Percentiles rank a stretch among this genome's conserved stretches.
Conservation (phyloP, 2,113 vertebrate genomes). For the Scomber scombrus region DNA sequence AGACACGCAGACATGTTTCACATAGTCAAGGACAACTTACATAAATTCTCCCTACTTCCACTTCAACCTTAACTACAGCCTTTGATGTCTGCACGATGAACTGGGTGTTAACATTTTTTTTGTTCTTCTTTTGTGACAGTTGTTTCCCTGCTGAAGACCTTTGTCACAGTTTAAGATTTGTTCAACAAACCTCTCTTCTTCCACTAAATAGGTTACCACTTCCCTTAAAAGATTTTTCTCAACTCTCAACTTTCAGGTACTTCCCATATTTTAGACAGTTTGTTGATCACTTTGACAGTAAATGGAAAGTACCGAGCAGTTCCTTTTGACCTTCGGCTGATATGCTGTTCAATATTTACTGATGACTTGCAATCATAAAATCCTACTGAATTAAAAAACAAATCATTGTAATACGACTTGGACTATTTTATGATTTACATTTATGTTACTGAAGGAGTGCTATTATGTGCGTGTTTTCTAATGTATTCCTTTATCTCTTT, state of each 20-base stretch:
- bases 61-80: no score
- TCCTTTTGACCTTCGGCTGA: no score
- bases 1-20: background rate
- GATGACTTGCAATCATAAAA: background rate
- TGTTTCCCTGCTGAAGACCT: background rate
- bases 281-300: no score
- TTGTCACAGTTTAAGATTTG: background rate
- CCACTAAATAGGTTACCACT: background rate
- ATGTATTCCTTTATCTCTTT: constrained; percentile 21
- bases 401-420: no score
- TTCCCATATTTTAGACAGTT: background rate
- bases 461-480: no score
- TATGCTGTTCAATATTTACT: background rate
- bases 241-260: background rate
- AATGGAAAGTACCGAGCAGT: background rate
- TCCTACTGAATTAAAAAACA: no score
- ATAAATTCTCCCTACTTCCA: background rate
- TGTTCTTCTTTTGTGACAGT: background rate
- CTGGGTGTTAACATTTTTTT: background rate
- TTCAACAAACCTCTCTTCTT: background rate
- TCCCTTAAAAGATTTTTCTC: background rate
- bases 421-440: no score
- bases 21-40: background rate
- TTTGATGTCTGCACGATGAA: background rate
- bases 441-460: no score